Percentiles rank a stretch among this genome's conserved stretches.
Conservation (phyloP, 1,140 invertebrate species). For the Bombus cullumanus region DNA sequence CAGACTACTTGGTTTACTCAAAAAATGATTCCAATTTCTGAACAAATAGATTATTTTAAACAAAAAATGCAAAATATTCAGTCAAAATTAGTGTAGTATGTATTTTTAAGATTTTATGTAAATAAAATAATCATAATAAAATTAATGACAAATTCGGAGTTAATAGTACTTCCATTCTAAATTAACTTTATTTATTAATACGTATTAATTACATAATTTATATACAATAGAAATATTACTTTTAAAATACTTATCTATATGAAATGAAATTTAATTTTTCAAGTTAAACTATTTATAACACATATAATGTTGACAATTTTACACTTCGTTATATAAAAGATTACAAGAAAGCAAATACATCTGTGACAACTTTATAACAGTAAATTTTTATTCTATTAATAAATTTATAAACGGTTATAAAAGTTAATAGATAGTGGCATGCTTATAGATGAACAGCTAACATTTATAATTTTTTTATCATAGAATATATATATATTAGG, state of each 20-base stretch:
- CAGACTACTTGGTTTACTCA: constrained; percentile 85
- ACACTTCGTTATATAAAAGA: background rate
- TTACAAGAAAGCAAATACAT: constrained; percentile 5
- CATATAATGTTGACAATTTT: constrained; percentile 41
- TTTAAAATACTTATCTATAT: constrained; percentile 24
- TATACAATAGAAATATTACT: constrained; percentile 43
- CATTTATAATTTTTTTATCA: constrained; percentile 13
- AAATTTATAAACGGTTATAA: constrained; percentile 49
- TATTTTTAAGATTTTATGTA: background rate
- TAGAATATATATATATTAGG: constrained; percentile 16
- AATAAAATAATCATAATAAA: background rate
- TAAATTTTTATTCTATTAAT: constrained; percentile 36
- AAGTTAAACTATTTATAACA: constrained; percentile 44
- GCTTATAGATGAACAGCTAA: constrained; percentile 12
- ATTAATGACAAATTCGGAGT: background rate
- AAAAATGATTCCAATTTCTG: constrained; percentile 85
- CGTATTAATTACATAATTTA: constrained; percentile 38
- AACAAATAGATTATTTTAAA: constrained; percentile 87
- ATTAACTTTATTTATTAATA: constrained; percentile 27
- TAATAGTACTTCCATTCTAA: background rate
- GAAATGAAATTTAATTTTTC: background rate
- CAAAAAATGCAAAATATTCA: constrained; percentile 33
- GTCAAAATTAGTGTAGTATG: background rate
- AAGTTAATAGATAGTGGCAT: constrained; percentile 32
- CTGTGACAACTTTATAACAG: constrained; percentile 19